Conservation (phyloP, 64 coral and sea anemone species). For the Exaiptasia diaphana region DNA sequence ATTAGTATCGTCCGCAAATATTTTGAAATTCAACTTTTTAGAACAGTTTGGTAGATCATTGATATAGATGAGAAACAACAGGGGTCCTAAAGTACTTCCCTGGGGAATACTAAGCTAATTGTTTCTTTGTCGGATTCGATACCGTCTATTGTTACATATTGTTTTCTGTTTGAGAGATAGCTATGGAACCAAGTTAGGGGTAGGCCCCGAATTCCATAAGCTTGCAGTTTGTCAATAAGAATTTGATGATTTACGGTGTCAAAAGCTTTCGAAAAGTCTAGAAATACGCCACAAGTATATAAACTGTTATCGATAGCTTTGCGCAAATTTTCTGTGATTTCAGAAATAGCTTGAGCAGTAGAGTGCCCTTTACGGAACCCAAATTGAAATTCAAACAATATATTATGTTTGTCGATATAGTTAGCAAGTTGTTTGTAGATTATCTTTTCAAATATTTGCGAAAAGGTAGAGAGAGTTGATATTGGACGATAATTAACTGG, state of each 20-base stretch:
- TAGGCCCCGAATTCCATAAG: background rate
- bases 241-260: constrained; percentile 44
- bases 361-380: constrained; percentile 5
- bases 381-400: constrained; percentile 22
- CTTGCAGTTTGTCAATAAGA: background rate
- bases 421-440: constrained; percentile 8
- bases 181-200: background rate
- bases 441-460: constrained; percentile 41
- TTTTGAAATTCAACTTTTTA: background rate
- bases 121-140: background rate
- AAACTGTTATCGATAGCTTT: background rate
- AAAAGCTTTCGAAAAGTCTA: constrained; percentile 50
- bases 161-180: constrained; percentile 13
- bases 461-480: constrained; percentile 7
- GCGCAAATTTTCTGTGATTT: background rate
- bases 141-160: background rate
- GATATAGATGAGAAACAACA: no score
- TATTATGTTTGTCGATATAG: background rate
- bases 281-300: constrained; percentile 23
- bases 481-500: constrained; percentile 12
- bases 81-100: background rate
- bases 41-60: background rate
- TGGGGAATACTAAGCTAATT: background rate
- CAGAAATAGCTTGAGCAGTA: background rate
- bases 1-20: background rate